Evolutionary conservation across 2,888 invertebrate species (phyloP).

Genomic region (Agrochola circellaris): DNA sequence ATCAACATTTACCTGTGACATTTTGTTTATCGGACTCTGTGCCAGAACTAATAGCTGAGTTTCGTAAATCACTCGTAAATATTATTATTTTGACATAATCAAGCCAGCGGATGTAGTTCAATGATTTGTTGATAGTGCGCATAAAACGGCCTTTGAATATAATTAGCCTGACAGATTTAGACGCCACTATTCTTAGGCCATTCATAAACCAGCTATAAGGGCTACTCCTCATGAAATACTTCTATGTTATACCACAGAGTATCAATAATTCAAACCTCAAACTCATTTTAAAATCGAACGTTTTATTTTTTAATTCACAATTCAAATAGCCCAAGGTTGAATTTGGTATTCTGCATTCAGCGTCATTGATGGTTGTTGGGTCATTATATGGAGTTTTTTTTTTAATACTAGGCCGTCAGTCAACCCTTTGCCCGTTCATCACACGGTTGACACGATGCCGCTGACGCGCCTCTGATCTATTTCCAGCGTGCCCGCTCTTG

Average conservation of each 20-base stretch:
- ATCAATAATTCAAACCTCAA: background rate
- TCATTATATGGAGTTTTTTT: background rate
- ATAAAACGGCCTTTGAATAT: conserved; percentile 73
- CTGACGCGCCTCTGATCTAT: conserved; percentile 76
- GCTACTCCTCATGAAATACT: conserved; percentile 15
- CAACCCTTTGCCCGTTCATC: conserved; percentile 57
- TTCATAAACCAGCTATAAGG: conserved; percentile 69
- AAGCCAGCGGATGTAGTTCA: conserved; percentile 61
- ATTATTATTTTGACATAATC: conserved; percentile 65
- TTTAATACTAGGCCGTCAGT: conserved; percentile 18
- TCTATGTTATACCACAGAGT: conserved; percentile 1
- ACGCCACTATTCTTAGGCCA: conserved; percentile 77
- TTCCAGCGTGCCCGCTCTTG: conserved; percentile 77
- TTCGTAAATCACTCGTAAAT: conserved; percentile 59
- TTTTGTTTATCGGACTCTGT: conserved; percentile 53
- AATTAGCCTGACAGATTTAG: conserved; percentile 79
- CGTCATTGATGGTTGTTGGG: background rate
- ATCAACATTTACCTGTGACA: conserved; percentile 48
- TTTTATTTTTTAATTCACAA: background rate
- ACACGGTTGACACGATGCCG: conserved; percentile 71
- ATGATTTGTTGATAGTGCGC: conserved; percentile 61
- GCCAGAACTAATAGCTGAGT: conserved; percentile 68
- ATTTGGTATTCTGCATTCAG: background rate
- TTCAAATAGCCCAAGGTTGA: background rate
- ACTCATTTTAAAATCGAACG: conserved; percentile 5